A percentile compares a stretch with the other conserved stretches of the same genome.
Conservation (phyloP, 2,113 vertebrate genomes). For the Corythaixoides concolor region DNA sequence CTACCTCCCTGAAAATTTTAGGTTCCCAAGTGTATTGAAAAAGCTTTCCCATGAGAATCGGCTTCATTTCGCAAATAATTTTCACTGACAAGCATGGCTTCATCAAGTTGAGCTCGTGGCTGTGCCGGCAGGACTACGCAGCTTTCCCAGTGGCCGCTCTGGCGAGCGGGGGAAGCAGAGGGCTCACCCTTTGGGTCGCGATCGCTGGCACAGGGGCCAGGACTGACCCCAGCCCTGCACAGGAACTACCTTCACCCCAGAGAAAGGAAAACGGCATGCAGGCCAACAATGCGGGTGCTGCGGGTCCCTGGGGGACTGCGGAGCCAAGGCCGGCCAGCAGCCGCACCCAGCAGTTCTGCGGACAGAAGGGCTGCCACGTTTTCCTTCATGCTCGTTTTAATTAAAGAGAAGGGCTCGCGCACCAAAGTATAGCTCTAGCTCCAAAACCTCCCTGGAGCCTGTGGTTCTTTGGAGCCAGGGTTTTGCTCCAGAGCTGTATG, state of each 20-base stretch:
- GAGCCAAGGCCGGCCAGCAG: neutral
- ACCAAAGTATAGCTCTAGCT: neutral
- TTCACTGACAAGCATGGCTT: neutral
- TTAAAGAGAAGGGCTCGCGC: neutral
- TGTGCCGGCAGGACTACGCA: neutral
- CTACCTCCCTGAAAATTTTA: neutral
- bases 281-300: accelerated
- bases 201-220: neutral
- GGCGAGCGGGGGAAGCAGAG: accelerated
- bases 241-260: neutral
- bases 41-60: neutral
- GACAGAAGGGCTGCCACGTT: neutral
- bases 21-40: neutral
- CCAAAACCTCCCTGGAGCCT: neutral
- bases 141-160: neutral
- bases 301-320: accelerated
- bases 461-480: neutral
- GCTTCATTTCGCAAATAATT: neutral
- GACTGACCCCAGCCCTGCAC: neutral
- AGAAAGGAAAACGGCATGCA: neutral
- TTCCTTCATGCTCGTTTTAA: neutral
- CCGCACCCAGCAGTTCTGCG: neutral
- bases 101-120: neutral
- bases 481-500: accelerated
- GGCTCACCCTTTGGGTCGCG: neutral